Evolutionary conservation across 2,888 invertebrate species (phyloP).

Genomic region (Muscina levida): DNA sequence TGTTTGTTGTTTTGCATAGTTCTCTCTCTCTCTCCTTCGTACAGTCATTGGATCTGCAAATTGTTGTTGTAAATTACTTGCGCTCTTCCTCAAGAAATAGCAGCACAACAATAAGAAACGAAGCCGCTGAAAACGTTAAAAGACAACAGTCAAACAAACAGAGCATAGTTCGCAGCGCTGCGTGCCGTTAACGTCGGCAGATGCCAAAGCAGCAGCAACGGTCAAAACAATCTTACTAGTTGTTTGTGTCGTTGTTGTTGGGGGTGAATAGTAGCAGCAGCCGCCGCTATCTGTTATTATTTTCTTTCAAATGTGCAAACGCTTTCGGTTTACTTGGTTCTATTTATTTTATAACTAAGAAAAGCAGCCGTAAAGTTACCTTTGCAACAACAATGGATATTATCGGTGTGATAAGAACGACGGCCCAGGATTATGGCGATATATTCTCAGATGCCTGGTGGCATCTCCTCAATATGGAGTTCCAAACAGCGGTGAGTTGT

Average conservation of each 20-base stretch:
- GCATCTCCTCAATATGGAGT: slow-evolving; percentile 82
- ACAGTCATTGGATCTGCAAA: no score
- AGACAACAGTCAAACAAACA: no score
- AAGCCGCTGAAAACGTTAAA: no score
- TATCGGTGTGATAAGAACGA: slow-evolving; percentile 71
- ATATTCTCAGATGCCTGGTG: slow-evolving; percentile 79
- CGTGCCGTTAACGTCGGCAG: no score
- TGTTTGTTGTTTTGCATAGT: slow-evolving; percentile 3
- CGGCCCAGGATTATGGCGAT: slow-evolving; percentile 73
- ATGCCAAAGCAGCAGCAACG: no score
- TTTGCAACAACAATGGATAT: slow-evolving; percentile 70
- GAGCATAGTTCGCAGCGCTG: no score
- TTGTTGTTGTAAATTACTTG: no score
- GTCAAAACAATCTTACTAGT: no score
- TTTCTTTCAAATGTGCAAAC: slow-evolving; percentile 36
- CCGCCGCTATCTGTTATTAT: no score
- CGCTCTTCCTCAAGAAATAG: no score
- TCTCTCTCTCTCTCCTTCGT: neutral
- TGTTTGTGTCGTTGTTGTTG: no score
- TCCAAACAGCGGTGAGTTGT: slow-evolving; percentile 81
- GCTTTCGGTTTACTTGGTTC: slow-evolving; percentile 31
- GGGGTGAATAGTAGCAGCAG: slow-evolving; percentile 6
- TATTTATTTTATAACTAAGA: neutral
- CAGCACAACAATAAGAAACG: neutral
- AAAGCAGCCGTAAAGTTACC: neutral